Conservation (phyloP, 2,888 invertebrate genomes). For the Monochamus alternatus region DNA sequence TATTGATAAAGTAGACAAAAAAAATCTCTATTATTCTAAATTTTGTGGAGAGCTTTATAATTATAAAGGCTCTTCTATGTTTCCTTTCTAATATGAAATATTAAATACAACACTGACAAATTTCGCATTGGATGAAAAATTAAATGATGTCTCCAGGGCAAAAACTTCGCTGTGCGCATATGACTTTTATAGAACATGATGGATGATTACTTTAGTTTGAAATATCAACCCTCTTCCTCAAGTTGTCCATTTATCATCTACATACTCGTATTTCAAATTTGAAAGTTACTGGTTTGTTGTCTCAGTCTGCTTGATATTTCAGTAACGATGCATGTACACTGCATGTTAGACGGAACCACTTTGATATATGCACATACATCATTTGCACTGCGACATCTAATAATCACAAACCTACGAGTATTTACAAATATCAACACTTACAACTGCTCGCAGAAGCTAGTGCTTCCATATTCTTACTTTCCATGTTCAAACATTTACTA, state of each 20-base stretch:
- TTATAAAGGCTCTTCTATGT: neutral
- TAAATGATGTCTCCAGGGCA: slow-evolving; percentile 4
- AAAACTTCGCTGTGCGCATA: slow-evolving; percentile 7
- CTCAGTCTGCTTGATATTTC: slow-evolving; percentile 11
- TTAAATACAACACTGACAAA: neutral
- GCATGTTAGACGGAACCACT: neutral
- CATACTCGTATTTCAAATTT: slow-evolving; percentile 33
- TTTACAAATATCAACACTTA: no score
- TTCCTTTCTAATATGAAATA: neutral
- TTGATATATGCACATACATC: neutral
- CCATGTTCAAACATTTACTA: no score
- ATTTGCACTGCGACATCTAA: no score
- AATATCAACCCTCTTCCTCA: slow-evolving; percentile 19
- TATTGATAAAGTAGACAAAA: no score
- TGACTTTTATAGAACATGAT: slow-evolving; percentile 22
- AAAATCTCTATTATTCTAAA: neutral
- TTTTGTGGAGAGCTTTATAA: neutral
- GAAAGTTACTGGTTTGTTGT: slow-evolving; percentile 9
- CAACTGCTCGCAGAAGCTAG: no score
- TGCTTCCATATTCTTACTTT: no score
- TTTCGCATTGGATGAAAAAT: slow-evolving; percentile 6
- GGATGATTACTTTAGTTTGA: slow-evolving; percentile 10
- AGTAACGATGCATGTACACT: neutral
- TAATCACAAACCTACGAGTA: no score
- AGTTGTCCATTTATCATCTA: slow-evolving; percentile 33